These are phyloP conservation scores for Hypomecis punctinalis DNA, from an alignment of 2,888 invertebrate species.

Conservation along the genomic window DNA sequence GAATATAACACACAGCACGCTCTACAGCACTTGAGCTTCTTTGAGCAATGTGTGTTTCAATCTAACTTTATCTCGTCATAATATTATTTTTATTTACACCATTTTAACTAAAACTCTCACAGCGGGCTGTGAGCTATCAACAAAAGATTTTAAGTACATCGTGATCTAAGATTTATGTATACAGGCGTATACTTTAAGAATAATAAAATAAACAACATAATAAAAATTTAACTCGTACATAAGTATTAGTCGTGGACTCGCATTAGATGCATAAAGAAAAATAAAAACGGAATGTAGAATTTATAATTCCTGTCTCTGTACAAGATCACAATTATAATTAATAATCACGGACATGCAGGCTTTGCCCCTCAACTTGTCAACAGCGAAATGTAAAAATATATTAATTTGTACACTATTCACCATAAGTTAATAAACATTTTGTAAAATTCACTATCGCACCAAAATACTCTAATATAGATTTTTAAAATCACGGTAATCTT, in stretches of 20 bases:
- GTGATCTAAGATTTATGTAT: slow-evolving; percentile 48
- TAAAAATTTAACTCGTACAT: slow-evolving; percentile 65
- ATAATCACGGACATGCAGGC: slow-evolving; percentile 80
- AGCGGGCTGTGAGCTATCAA: slow-evolving; percentile 55
- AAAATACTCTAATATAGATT: slow-evolving; percentile 78
- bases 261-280: slow-evolving; percentile 80
- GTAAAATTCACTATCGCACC: slow-evolving; percentile 84
- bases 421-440: slow-evolving; percentile 77
- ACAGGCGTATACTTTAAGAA: slow-evolving; percentile 49
- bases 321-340: slow-evolving; percentile 78
- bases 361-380: slow-evolving; percentile 79
- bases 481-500: slow-evolving; percentile 66
- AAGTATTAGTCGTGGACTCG: slow-evolving; percentile 83
- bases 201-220: slow-evolving; percentile 59
- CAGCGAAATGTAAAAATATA: slow-evolving; percentile 84
- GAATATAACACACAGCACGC: slow-evolving; percentile 61
- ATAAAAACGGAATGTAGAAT: slow-evolving; percentile 82
- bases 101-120: slow-evolving; percentile 46
- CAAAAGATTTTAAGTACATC: slow-evolving; percentile 65
- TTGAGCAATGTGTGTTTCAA: slow-evolving; percentile 70
- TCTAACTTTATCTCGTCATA: slow-evolving; percentile 37
- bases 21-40: slow-evolving; percentile 66
- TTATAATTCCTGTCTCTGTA: slow-evolving; percentile 81
- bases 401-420: slow-evolving; percentile 83
- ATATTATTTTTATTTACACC: slow-evolving; percentile 38